Base-by-base conservation (phyloP, 2,797 vertebrate species). In the Phrynocephalus guinanensis region DNA sequence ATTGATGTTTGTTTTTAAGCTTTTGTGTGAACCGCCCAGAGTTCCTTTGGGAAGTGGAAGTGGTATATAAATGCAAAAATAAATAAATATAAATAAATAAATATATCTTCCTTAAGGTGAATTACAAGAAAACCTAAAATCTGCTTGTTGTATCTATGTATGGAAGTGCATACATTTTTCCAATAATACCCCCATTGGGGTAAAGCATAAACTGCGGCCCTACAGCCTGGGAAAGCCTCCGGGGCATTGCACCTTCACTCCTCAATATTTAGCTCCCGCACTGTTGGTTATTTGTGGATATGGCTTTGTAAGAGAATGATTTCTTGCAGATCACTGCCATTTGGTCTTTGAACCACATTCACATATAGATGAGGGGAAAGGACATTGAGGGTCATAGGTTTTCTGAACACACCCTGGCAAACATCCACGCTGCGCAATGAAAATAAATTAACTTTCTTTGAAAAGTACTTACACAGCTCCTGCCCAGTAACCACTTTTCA, bases 401-500 rank as follows among this genome's bases (percentile, higher is more conserved):
- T 85, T 52, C 52, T 75, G 20, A 0, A 50, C 5, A 8, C 2
- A 79, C 1, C 1, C 9, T 84, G 70, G 77, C 71, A 82, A 91
- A 38, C 84, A 38, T 75, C 56, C 78, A 83, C 9, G 0, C 0
- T 0, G 0, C 83, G 82, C 84, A 88, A 71, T 63, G 82, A 86
- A 83, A 87, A 82, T 81, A 30, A 89, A 86, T 48, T 0, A 5
- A 7, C 75, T 89, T 91, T 90, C 89, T 83, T 76, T 84, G n/a
- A 56, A 82, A 94, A 93, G 88, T 90, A 91, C 71, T 88, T 90
- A 73, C 1, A 6, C 85, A 91, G 75, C 78, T 93, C 77, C 87
- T 89, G 92, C 93, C 84, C 67, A 92, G 79, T 85, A 89, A 76
- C 79, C 87, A 9, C 75, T 92, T 90, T 91, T 90, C 89, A 91